A percentile compares a stretch with the other conserved stretches of the same genome.
Evolutionary conservation across 2,113 vertebrate genomes (phyloP).

Genomic region (Sardina pilchardus): DNA sequence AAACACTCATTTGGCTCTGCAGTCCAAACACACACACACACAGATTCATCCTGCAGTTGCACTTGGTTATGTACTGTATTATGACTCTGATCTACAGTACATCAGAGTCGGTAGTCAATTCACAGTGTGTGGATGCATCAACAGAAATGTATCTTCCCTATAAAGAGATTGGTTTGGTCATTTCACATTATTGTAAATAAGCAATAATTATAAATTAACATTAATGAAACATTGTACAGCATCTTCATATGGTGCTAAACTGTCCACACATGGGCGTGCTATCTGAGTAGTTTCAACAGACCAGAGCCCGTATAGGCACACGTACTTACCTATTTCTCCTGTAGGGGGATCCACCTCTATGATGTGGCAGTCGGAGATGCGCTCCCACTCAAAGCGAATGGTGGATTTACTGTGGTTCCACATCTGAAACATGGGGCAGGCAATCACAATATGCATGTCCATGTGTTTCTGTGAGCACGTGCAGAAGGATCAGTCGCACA

Average conservation of each 20-base stretch:
- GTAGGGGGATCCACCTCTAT: conserved; percentile 81
- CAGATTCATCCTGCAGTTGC: background rate
- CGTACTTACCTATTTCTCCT: conserved; percentile 76
- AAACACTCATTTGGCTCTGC: conserved; percentile 74
- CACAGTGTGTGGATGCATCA: too few relatives aligned
- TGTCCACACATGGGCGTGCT: too few relatives aligned
- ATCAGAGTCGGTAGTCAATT: too few relatives aligned
- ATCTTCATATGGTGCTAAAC: background rate
- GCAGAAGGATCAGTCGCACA: conserved; percentile 24
- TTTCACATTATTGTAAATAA: background rate
- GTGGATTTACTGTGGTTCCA: conserved; percentile 88
- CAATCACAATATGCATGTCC: background rate
- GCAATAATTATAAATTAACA: too few relatives aligned
- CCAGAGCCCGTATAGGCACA: too few relatives aligned
- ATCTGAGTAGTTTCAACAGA: too few relatives aligned
- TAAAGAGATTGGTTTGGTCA: too few relatives aligned
- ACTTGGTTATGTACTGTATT: too few relatives aligned
- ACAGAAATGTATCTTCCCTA: too few relatives aligned
- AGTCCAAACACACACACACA: conserved; percentile 10
- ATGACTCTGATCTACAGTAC: too few relatives aligned
- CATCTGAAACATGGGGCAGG: conserved; percentile 73
- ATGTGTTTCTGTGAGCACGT: too few relatives aligned
- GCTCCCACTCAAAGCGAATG: conserved; percentile 82
- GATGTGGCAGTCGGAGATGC: conserved; percentile 63
- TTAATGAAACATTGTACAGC: conserved; percentile 3